Evolutionary conservation across 2,797 vertebrate genomes (phyloP).

Genomic region (Notolepis coatsorum): DNA sequence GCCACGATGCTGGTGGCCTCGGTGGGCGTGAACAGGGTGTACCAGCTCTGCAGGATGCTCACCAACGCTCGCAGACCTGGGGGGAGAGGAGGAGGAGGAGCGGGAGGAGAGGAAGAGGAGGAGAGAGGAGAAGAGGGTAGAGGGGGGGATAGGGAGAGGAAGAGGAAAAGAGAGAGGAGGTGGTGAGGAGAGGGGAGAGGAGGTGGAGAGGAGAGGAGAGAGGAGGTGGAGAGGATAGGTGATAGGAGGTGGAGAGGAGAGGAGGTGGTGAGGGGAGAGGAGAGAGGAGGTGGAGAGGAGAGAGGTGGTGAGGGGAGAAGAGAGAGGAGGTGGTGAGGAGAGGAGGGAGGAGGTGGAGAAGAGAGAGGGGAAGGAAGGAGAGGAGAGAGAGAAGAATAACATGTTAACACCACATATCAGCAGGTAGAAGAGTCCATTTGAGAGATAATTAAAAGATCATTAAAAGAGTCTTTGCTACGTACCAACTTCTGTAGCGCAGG

Average conservation of each 20-base stretch:
- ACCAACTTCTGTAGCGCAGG: slow-evolving; percentile 99
- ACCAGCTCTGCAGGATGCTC: slow-evolving; percentile 98
- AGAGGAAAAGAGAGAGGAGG: too few relatives aligned
- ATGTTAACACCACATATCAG: background rate
- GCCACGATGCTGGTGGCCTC: slow-evolving; percentile 98
- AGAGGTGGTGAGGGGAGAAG: too few relatives aligned
- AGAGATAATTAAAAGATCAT: background rate
- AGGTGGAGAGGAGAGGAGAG: background rate
- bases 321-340: too few relatives aligned
- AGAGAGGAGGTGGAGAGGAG: too few relatives aligned
- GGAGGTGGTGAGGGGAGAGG: too few relatives aligned
- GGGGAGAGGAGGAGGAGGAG: background rate
- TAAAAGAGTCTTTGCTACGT: slow-evolving; percentile 63
- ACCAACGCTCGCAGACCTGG: slow-evolving; percentile 94
- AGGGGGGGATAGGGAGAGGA: too few relatives aligned
- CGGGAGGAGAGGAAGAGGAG: background rate
- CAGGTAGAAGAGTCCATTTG: background rate
- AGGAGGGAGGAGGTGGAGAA: too few relatives aligned
- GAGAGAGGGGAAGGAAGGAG: background rate
- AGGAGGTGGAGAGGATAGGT: background rate
- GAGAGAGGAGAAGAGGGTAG: too few relatives aligned
- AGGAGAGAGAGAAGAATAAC: background rate
- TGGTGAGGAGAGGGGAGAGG: too few relatives aligned
- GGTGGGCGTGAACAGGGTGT: slow-evolving; percentile 96
- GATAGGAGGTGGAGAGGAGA: too few relatives aligned